Evolutionary conservation across 2,888 invertebrate genomes (phyloP).

Genomic region (Ornithoptera alexandrae): DNA sequence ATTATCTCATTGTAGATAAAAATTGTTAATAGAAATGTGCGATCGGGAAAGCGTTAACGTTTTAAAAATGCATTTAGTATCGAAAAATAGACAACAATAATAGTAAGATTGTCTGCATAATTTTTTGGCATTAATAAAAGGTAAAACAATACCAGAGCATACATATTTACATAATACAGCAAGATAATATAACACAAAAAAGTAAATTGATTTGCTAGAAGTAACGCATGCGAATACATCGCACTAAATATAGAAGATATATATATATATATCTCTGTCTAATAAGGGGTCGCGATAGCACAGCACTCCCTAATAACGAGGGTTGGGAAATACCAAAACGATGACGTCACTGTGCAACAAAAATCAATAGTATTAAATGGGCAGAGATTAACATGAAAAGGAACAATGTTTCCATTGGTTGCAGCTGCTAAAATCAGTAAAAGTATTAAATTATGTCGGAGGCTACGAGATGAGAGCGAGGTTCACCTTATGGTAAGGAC

Average conservation of each 20-base stretch:
- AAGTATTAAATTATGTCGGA: too few relatives aligned
- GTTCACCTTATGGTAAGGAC: too few relatives aligned
- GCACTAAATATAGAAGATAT: background rate
- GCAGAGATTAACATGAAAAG: background rate
- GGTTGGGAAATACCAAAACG: constrained; percentile 18
- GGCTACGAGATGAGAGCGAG: too few relatives aligned
- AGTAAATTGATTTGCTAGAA: background rate
- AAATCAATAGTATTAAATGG: constrained; percentile 8
- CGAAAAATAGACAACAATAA: too few relatives aligned
- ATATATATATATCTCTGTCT: background rate
- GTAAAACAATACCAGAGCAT: background rate
- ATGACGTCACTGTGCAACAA: constrained; percentile 18
- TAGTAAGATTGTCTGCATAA: too few relatives aligned
- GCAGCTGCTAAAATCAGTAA: too few relatives aligned
- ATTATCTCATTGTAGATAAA: too few relatives aligned
- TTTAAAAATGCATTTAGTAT: too few relatives aligned
- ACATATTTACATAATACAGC: background rate
- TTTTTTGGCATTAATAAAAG: background rate
- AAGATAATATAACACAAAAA: too few relatives aligned
- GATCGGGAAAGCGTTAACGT: too few relatives aligned
- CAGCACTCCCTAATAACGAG: constrained; percentile 1
- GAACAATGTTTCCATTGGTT: too few relatives aligned
- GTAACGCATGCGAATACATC: background rate
- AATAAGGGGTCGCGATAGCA: background rate
- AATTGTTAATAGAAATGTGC: too few relatives aligned